These are phyloP conservation scores for Notoglanidium macrostoma DNA, from an alignment of 2,797 vertebrate species.

Conservation along the genomic window DNA sequence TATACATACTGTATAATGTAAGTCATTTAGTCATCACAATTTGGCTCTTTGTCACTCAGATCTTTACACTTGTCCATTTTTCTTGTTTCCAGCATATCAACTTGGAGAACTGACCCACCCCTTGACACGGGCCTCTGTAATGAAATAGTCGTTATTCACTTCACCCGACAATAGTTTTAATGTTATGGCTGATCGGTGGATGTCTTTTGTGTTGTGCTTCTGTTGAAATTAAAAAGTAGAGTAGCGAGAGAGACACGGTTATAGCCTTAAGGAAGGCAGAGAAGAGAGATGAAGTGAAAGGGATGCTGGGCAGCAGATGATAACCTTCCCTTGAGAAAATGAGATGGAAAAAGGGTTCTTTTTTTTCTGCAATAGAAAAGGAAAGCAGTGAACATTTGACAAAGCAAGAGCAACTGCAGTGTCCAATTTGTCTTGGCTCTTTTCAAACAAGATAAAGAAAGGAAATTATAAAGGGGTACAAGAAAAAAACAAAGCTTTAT, in stretches of 20 bases:
- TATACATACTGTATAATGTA: background rate
- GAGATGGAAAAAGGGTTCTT: conserved; percentile 61
- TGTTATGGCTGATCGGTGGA: no score
- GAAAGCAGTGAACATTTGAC: background rate
- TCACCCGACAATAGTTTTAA: no score
- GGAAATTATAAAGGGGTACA: background rate
- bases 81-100: no score
- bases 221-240: conserved; percentile 12
- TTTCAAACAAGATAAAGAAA: background rate
- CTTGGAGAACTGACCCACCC: no score
- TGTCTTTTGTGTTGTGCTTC: background rate
- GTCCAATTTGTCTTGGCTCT: background rate
- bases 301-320: conserved; percentile 54
- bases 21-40: no score
- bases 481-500: background rate
- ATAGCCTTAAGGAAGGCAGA: conserved; percentile 61
- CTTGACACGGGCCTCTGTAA: no score
- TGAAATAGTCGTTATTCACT: no score
- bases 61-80: no score
- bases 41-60: no score
- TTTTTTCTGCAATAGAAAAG: conserved; percentile 30
- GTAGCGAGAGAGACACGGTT: conserved; percentile 50
- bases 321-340: conserved; percentile 71
- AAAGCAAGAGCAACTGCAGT: conserved; percentile 43
- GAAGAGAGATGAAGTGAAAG: conserved; percentile 47